Evolutionary conservation across 2,113 vertebrate species (phyloP).

Genomic region (Aepyceros melampus): DNA sequence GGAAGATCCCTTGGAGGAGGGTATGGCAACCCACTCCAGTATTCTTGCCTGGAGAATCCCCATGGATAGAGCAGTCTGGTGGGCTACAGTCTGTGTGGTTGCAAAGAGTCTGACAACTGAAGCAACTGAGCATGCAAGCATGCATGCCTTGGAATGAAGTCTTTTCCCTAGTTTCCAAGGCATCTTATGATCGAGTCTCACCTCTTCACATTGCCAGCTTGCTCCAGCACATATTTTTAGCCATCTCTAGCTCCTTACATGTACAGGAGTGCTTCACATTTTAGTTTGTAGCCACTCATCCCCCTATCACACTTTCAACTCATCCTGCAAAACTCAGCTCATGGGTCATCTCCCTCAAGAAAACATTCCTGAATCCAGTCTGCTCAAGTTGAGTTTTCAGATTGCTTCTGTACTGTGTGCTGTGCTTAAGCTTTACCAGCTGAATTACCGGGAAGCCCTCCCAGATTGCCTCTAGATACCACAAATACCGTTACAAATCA

Average conservation of each 20-base stretch:
- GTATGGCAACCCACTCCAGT: not conserved
- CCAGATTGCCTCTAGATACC: not conserved
- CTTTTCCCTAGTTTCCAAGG: not conserved
- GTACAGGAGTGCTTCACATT: not conserved
- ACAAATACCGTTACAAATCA: not conserved
- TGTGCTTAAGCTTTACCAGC: not conserved
- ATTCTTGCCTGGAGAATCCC: not conserved
- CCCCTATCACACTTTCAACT: not conserved
- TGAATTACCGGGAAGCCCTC: not conserved
- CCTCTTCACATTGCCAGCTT: not conserved
- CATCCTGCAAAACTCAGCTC: not conserved
- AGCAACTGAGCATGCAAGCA: not conserved
- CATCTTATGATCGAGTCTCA: too few relatives aligned
- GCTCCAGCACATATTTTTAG: too few relatives aligned
- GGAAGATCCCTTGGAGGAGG: not conserved
- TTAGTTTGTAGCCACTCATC: not conserved
- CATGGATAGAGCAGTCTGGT: not conserved
- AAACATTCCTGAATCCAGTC: not conserved
- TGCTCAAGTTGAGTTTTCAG: not conserved
- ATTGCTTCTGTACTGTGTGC: not conserved
- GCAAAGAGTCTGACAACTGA: not conserved
- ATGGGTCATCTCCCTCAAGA: not conserved
- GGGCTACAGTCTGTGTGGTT: not conserved
- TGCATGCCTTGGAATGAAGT: not conserved
- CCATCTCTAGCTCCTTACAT: not conserved